Evolutionary conservation across 2,797 vertebrate genomes (phyloP).

Genomic region (Enoplosus armatus): DNA sequence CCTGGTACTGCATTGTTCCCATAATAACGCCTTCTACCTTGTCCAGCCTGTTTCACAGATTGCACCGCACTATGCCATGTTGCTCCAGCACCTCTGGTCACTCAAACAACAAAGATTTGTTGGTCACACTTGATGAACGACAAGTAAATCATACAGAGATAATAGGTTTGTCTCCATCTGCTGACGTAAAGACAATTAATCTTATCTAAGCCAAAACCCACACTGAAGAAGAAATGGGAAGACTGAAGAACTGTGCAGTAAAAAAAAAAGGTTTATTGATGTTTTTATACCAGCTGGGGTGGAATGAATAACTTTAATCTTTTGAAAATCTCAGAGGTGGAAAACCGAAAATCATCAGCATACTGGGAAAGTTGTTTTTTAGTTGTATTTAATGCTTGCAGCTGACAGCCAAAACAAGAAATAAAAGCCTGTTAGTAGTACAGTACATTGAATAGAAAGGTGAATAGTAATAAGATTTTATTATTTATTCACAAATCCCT

Average conservation of each 20-base stretch:
- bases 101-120: no score
- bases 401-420: background rate
- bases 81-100: no score
- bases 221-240: background rate
- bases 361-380: background rate
- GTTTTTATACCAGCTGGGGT: background rate
- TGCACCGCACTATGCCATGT: no score
- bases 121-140: no score
- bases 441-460: background rate
- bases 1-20: no score
- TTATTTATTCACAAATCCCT: background rate
- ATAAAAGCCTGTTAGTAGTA: background rate
- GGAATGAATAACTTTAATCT: background rate
- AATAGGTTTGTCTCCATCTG: no score
- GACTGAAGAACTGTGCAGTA: background rate
- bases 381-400: background rate
- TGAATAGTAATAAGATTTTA: no score
- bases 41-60: no score
- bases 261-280: background rate
- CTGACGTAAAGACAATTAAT: no score
- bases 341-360: background rate
- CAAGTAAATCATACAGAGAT: no score
- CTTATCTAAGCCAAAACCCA: no score
- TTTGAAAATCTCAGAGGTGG: background rate
- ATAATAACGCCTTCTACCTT: no score